Base-by-base conservation (phyloP, 2,888 invertebrate species). In the Epinotia brunnichana region DNA sequence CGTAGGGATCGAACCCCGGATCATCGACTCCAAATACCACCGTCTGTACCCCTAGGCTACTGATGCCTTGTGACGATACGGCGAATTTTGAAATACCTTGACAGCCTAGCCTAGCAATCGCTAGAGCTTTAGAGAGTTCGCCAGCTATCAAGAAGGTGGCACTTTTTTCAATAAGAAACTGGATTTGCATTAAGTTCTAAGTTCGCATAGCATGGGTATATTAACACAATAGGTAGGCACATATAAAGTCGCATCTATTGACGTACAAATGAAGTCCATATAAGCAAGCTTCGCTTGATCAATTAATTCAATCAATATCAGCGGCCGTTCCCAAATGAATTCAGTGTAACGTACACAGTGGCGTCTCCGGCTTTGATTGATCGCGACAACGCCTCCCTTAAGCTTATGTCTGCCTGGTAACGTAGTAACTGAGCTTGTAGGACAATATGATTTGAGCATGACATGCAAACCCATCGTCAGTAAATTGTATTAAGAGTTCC, bases 281-380 rank as follows among this genome's bases (percentile, higher is more conserved):
- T 29, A 70, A 15, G 44, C 54, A 19, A 35, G 19, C 24, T 35
- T 70, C 35, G 35, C 29, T 70, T 70, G 51, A 64, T 71, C 59
- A 66, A 60, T 71, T 21, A 41, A 62, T 48, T 62, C 19, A 35
- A n/a, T 53, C 48, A 24, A 59, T 11, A 51, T 39, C 56, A 51
- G 17, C 59, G 59, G 24, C 44, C 17, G 68, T 68, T 53, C 21
- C 57, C 57, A 57, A 59, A 57, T 64, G 13, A 54, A 9, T 64
- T 35, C 21, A 19, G 3, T 64, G 53, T 13, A 39, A 29, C 35
- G 5, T 29, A 51, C 29, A 63, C 35, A 64, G 13, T 39, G 53
- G 51, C 35, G 35, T 53, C 39, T 54, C 39, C 15, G 29, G 19
- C n/a, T 29, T n/a, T 60, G 66, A 71, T 71, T 71, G 71, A 71